phyloP scores from a whole-genome alignment of 1,140 invertebrate species.

The Maconellicoccus hirsutus region DNA sequence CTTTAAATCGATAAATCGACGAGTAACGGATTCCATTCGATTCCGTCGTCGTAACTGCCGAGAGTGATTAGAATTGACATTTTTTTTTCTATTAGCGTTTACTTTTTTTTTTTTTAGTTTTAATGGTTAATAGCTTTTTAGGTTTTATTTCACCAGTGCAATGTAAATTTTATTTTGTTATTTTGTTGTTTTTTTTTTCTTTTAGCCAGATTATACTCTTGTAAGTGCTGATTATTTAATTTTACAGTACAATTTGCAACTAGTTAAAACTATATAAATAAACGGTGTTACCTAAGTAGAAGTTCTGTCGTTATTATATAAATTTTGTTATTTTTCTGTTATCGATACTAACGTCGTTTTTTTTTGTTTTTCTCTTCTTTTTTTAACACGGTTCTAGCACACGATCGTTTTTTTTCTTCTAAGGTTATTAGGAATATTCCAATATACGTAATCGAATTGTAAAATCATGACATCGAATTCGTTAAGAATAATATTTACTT shows the following conservation, averaged over 20 bases:
- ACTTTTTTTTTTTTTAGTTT: background rate
- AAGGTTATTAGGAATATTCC: background rate
- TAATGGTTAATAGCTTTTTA: no score
- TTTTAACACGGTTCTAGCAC: background rate
- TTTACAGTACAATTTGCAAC: background rate
- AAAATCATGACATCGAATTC: background rate
- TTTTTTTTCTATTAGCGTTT: background rate
- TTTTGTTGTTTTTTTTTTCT: background rate
- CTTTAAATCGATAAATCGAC: no score
- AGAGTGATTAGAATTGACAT: background rate
- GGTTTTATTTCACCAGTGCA: background rate
- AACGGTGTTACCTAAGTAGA: background rate
- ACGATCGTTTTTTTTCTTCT: no score
- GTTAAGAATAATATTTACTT: background rate
- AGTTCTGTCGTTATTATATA: background rate
- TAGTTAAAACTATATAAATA: background rate
- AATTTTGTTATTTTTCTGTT: conserved; percentile 5
- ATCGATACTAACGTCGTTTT: conserved; percentile 1
- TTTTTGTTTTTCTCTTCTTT: background rate
- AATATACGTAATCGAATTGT: conserved; percentile 7
- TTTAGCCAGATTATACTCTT: background rate
- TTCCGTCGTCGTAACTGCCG: background rate
- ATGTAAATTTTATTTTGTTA: background rate
- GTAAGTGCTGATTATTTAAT: background rate
- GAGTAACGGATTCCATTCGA: background rate